Evolutionary conservation across 2,888 invertebrate genomes (phyloP), one percentile per base, ranked within the genome.

Genomic region (Psylliodes chrysocephalus): DNA sequence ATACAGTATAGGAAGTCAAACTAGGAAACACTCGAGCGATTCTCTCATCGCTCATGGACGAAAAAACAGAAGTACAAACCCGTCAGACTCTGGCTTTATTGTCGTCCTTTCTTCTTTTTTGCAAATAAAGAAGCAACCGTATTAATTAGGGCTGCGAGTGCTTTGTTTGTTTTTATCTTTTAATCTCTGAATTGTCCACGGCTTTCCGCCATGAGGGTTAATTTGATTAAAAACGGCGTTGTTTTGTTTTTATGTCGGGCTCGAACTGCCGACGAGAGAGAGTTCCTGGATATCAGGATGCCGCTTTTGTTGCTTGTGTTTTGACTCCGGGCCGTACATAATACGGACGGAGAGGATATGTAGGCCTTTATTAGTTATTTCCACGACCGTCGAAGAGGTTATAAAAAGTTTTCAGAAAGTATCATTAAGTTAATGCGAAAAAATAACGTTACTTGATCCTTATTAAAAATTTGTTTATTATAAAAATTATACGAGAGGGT

Each of bases 141-240:
- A 64, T 67, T 67, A 67, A 67, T 67, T 67, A 67, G 59, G 28
- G 55, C 51, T 60, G 38, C n/a, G 30, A 63, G 62, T 14, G 64
- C 55, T 55, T 61, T 59, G 67, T 67, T 64, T 62, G 64, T 61
- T 59, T 59, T 64, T 62, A 67, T 67, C 68, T 68, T 60, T 54
- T 42, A 59, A 68, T 68, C 68, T 60, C 46, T 14, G 52, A 68
- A 66, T 66, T 63, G 67, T 67, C 64, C 64, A 44, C 55, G 64
- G 54, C 52, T 61, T 67, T 65, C 64, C 64, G 64, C 53, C 59
- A 55, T 60, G 67, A 54, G 61, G 67, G 59, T 59, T 64, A 61
- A 67, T 68, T 65, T 55, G 60, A 68, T 68, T 68, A 68, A 53
- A 60, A 62, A 60, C 51, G 51, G 44, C 49, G 44, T 55, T 51